Conservation (phyloP, 2,888 invertebrate species). For the Caenorhabditis becei region DNA sequence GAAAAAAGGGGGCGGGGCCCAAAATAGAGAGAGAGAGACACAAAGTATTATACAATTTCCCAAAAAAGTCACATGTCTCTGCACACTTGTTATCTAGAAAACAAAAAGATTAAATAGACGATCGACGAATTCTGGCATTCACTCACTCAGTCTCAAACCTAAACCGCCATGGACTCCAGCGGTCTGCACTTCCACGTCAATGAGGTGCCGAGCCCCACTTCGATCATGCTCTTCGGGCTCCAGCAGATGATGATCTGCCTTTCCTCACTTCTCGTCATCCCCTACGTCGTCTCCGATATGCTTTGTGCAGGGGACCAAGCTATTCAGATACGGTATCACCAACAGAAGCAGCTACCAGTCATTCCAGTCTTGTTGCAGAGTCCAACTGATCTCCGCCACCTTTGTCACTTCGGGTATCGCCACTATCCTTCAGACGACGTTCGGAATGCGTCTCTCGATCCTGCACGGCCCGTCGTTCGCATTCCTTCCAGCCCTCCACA, state of each 20-base stretch:
- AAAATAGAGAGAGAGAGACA: slow-evolving; percentile 10
- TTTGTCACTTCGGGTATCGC: slow-evolving; percentile 77
- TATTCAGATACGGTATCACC: slow-evolving; percentile 70
- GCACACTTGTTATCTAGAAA: slow-evolving; percentile 50
- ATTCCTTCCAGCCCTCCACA: slow-evolving; percentile 77
- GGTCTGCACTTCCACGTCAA: slow-evolving; percentile 58
- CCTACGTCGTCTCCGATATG: slow-evolving; percentile 74
- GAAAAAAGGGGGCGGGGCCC: slow-evolving; percentile 29
- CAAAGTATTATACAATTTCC: slow-evolving; percentile 28
- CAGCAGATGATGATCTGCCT: slow-evolving; percentile 78
- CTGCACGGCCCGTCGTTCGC: slow-evolving; percentile 80
- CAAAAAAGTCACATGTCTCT: slow-evolving; percentile 48
- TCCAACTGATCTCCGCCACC: slow-evolving; percentile 76
- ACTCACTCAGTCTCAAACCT: not conserved
- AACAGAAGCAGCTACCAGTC: not conserved
- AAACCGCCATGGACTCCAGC: slow-evolving; percentile 9
- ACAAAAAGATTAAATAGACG: slow-evolving; percentile 42
- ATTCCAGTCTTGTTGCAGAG: slow-evolving; percentile 35
- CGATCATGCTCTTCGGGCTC: slow-evolving; percentile 53
- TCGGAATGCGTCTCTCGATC: slow-evolving; percentile 76
- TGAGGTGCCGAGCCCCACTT: slow-evolving; percentile 45
- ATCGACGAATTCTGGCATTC: slow-evolving; percentile 4
- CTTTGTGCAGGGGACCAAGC: slow-evolving; percentile 75
- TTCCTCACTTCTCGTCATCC: slow-evolving; percentile 75
- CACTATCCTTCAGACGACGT: slow-evolving; percentile 76